Conservation (phyloP, 2,888 invertebrate species). For the Limulus polyphemus region DNA sequence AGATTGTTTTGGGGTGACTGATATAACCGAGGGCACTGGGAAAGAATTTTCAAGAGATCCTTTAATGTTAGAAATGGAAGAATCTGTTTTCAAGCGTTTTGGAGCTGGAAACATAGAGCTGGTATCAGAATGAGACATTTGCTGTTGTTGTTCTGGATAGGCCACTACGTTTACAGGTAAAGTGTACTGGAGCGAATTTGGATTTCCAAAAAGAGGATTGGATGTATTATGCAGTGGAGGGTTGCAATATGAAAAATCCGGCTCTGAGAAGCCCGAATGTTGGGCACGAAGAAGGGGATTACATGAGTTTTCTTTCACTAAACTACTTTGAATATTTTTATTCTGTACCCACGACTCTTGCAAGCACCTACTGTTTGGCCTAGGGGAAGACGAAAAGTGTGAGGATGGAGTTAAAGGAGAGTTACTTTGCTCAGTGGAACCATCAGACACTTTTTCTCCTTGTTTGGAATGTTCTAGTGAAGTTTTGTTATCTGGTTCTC, state of each 20-base stretch:
- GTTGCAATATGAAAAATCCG: slow-evolving; percentile 7
- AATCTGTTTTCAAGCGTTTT: slow-evolving; percentile 15
- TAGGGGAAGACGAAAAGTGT: background rate
- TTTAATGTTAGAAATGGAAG: slow-evolving; percentile 9
- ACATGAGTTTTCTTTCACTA: slow-evolving; percentile 1
- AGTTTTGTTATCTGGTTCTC: too few relatives aligned
- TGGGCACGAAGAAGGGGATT: too few relatives aligned
- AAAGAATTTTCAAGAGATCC: slow-evolving; percentile 20
- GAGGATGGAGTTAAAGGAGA: slow-evolving; percentile 1
- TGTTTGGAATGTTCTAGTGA: background rate
- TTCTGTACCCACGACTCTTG: too few relatives aligned
- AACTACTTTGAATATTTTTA: slow-evolving; percentile 7
- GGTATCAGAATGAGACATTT: background rate
- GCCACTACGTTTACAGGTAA: too few relatives aligned
- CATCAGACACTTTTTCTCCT: slow-evolving; percentile 10
- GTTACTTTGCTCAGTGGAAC: slow-evolving; percentile 18
- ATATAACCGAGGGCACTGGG: slow-evolving; percentile 27
- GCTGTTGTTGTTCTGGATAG: too few relatives aligned
- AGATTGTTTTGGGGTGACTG: slow-evolving; percentile 21
- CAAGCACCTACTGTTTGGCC: slow-evolving; percentile 4
- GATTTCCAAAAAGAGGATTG: too few relatives aligned
- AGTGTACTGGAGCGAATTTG: too few relatives aligned
- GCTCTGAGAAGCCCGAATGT: background rate
- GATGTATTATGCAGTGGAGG: too few relatives aligned
- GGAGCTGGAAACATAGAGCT: background rate